These are phyloP conservation scores for Coptotermes formosanus DNA, from an alignment of 1,140 invertebrate genomes.

Conservation along the genomic window DNA sequence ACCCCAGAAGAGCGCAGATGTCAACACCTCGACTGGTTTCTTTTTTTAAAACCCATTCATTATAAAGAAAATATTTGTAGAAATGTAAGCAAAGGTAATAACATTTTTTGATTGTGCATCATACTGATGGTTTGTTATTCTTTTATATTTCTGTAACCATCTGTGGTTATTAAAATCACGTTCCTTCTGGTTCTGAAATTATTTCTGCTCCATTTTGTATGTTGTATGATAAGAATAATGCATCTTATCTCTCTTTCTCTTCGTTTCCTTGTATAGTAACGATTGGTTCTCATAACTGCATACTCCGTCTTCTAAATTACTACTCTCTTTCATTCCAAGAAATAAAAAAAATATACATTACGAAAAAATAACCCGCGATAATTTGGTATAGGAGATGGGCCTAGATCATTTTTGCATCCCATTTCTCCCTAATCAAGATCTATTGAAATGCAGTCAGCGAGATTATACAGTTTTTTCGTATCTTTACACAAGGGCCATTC, in stretches of 20 bases:
- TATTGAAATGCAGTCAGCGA: constrained; percentile 16
- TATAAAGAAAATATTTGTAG: too few species aligned
- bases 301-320: neutral
- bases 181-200: neutral
- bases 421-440: constrained; percentile 1
- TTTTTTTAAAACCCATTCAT: too few species aligned
- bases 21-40: too few species aligned
- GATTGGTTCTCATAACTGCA: neutral
- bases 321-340: neutral
- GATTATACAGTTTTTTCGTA: neutral
- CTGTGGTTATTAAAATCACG: neutral
- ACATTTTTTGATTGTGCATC: neutral
- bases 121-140: neutral
- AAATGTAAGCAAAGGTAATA: neutral
- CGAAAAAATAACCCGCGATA: neutral
- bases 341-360: neutral
- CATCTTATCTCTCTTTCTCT: neutral
- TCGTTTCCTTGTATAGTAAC: neutral
- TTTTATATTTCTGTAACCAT: neutral
- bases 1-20: too few species aligned
- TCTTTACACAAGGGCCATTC: neutral
- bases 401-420: neutral
- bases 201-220: neutral
- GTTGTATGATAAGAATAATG: neutral
- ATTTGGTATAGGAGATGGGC: neutral